phyloP scores from a whole-genome alignment of 2,888 invertebrate genomes.

The Margaritifera margaritifera region DNA sequence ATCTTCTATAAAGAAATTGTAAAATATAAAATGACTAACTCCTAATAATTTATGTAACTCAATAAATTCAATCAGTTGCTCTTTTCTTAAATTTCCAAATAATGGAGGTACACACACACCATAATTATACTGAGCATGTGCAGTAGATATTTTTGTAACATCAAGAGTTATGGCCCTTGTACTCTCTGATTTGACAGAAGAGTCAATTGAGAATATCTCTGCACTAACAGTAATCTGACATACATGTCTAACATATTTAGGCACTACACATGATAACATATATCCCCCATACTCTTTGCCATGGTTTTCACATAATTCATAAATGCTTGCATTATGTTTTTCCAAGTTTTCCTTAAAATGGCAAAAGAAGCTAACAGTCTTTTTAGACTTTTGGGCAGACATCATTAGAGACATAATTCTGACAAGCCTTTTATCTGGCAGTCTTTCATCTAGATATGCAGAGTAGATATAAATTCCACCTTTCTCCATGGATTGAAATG shows the following conservation, averaged over 20 bases:
- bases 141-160: conserved; percentile 22
- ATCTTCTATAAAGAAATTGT: conserved; percentile 44
- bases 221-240: conserved; percentile 35
- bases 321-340: conserved; percentile 30
- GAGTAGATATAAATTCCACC: conserved; percentile 53
- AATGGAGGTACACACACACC: conserved; percentile 66
- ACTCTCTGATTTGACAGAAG: conserved; percentile 3
- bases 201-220: conserved; percentile 10
- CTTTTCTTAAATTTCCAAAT: conserved; percentile 52
- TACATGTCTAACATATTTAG: conserved; percentile 23
- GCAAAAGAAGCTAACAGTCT: conserved; percentile 33
- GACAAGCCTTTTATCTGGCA: conserved; percentile 26
- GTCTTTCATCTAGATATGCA: conserved; percentile 63
- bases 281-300: conserved; percentile 59
- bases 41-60: conserved; percentile 63
- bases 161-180: conserved; percentile 21
- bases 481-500: conserved; percentile 39
- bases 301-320: conserved; percentile 67
- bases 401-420: conserved; percentile 49
- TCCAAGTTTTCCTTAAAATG: conserved; percentile 27
- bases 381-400: conserved; percentile 23
- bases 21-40: conserved; percentile 65
- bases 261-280: conserved; percentile 57
- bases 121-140: conserved; percentile 31
- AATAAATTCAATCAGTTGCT: conserved; percentile 61